Conservation (phyloP, 2,888 invertebrate species). For the Mechanitis messenoides region DNA sequence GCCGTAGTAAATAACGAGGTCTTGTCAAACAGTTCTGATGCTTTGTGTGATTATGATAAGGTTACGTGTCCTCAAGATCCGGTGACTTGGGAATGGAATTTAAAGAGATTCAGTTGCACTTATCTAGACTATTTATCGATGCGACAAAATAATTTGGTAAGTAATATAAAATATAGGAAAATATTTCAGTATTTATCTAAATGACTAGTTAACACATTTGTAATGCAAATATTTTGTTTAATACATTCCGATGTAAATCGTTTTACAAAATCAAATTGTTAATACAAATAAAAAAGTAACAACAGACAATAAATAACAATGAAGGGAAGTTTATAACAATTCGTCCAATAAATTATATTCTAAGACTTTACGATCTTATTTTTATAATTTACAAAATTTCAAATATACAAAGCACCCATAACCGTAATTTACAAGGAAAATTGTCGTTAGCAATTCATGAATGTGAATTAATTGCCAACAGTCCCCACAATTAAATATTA, state of each 20-base stretch:
- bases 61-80: conserved; percentile 72
- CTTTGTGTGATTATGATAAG: conserved; percentile 65
- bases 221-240: too few relatives aligned
- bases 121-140: conserved; percentile 83
- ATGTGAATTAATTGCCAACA: conserved; percentile 3
- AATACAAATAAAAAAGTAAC: too few relatives aligned
- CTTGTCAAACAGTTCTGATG: conserved; percentile 58
- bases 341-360: too few relatives aligned
- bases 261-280: too few relatives aligned
- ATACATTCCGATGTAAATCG: too few relatives aligned
- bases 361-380: neutral
- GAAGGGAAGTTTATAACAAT: too few relatives aligned
- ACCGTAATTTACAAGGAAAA: neutral
- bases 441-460: conserved; percentile 4
- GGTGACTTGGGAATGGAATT: conserved; percentile 68
- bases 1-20: conserved; percentile 90
- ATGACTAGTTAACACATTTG: too few relatives aligned
- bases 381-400: neutral
- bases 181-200: neutral
- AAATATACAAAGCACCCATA: conserved; percentile 1
- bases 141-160: conserved; percentile 80
- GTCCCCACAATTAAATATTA: conserved; percentile 1
- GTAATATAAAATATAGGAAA: neutral
- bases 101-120: conserved; percentile 84
- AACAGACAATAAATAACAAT: too few relatives aligned